A percentile compares a stretch with the other conserved stretches of the same genome.
phyloP scores from a whole-genome alignment of 2,888 invertebrate genomes.

The Sinotaia quadrata region DNA sequence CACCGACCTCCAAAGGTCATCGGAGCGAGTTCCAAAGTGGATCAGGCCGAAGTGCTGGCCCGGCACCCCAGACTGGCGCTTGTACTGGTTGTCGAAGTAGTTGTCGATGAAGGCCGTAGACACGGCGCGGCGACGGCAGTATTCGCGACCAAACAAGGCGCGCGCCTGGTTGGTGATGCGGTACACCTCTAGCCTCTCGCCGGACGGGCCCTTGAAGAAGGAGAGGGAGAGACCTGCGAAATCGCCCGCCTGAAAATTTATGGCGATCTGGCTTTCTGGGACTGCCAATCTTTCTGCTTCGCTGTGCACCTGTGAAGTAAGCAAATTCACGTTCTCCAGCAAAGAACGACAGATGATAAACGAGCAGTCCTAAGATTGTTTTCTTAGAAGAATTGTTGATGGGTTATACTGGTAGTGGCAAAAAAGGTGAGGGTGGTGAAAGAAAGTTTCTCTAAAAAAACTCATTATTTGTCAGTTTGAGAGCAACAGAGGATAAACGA shows the following conservation, averaged over 20 bases:
- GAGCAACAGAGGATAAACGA: too few species aligned
- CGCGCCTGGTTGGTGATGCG: constrained; percentile 9
- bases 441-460: too few species aligned
- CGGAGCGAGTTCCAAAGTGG: constrained; percentile 22
- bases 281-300: neutral
- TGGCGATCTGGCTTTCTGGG: neutral
- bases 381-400: too few species aligned
- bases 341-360: too few species aligned
- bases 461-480: too few species aligned
- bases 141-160: neutral
- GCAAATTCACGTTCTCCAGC: too few species aligned
- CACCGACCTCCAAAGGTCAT: constrained; percentile 18
- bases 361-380: too few species aligned
- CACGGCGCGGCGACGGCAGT: constrained; percentile 9
- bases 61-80: constrained; percentile 8
- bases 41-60: constrained; percentile 13
- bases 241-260: constrained; percentile 1
- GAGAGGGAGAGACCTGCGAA: constrained; percentile 8
- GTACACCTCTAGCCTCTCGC: constrained; percentile 21
- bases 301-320: constrained; percentile 15
- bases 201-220: constrained; percentile 22
- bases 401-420: too few species aligned
- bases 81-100: constrained; percentile 11
- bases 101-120: constrained; percentile 17
- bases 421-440: too few species aligned